Percentiles rank a stretch among this genome's conserved stretches.
Conservation (phyloP, 2,797 vertebrate species). For the Echiichthys vipera region DNA sequence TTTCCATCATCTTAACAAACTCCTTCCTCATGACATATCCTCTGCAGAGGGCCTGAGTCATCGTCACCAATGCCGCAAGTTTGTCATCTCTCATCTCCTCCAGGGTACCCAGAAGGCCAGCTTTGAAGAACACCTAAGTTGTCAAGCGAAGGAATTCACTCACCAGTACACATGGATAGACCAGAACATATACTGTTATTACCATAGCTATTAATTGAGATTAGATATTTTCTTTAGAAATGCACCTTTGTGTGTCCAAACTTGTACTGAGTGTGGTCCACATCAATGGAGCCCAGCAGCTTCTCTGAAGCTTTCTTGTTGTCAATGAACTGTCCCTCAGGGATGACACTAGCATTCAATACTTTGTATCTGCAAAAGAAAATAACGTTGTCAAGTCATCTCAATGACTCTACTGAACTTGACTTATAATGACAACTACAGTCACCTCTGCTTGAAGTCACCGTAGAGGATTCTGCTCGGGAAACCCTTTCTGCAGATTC, state of each 20-base stretch:
- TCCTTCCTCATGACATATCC: constrained; percentile 87
- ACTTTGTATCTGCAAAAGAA: constrained; percentile 85
- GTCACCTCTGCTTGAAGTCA: constrained; percentile 92
- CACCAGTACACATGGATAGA: neutral
- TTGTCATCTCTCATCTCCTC: constrained; percentile 92
- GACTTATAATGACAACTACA: no score
- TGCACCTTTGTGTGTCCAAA: constrained; percentile 91
- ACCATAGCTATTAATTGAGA: no score
- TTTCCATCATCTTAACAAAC: constrained; percentile 88
- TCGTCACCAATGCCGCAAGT: constrained; percentile 85
- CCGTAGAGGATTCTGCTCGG: constrained; percentile 88
- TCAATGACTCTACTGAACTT: no score
- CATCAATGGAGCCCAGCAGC: constrained; percentile 89
- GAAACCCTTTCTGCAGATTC: constrained; percentile 91
- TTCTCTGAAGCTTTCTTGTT: constrained; percentile 93
- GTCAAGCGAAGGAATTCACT: neutral
- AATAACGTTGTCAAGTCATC: fast-evolving
- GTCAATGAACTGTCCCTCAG: constrained; percentile 92
- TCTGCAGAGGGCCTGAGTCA: constrained; percentile 87
- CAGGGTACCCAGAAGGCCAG: constrained; percentile 87
- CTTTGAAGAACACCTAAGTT: constrained; percentile 91
- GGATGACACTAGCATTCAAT: constrained; percentile 89
- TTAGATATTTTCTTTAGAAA: neutral
- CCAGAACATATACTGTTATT: no score
- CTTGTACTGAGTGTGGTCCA: constrained; percentile 90